Conservation (phyloP, 2,113 vertebrate species). For the Polypterus bichir region DNA sequence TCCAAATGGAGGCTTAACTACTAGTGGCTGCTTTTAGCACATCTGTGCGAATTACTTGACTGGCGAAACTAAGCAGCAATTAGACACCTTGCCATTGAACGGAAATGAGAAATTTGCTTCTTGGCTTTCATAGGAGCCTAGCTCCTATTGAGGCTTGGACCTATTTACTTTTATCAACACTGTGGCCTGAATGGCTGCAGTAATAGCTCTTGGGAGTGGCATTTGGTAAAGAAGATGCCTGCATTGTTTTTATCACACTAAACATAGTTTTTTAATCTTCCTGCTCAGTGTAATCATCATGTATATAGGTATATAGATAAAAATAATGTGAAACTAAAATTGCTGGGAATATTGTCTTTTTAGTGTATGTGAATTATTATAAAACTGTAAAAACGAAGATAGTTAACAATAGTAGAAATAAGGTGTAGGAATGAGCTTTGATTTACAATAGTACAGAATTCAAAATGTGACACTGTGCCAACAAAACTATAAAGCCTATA, state of each 20-base stretch:
- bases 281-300: too few species aligned
- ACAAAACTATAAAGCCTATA: too few species aligned
- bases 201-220: constrained; percentile 19
- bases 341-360: too few species aligned
- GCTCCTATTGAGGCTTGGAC: constrained; percentile 28
- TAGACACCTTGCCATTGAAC: constrained; percentile 50
- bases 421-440: too few species aligned
- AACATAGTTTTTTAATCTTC: too few species aligned
- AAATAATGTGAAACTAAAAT: too few species aligned
- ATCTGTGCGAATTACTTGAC: constrained; percentile 57
- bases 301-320: too few species aligned
- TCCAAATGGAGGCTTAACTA: constrained; percentile 40
- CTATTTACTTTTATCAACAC: constrained; percentile 30
- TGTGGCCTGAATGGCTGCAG: constrained; percentile 23
- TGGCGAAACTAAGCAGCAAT: constrained; percentile 60
- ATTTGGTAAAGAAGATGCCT: constrained; percentile 1
- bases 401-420: too few species aligned
- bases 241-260: background rate
- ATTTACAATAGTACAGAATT: too few species aligned
- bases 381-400: too few species aligned
- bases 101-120: constrained; percentile 62
- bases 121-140: constrained; percentile 46
- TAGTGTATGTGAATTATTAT: too few species aligned
- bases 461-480: too few species aligned
- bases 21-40: constrained; percentile 53